Conservation (phyloP, 2,797 vertebrate species). For the Sebastiscus albofasciatus region DNA sequence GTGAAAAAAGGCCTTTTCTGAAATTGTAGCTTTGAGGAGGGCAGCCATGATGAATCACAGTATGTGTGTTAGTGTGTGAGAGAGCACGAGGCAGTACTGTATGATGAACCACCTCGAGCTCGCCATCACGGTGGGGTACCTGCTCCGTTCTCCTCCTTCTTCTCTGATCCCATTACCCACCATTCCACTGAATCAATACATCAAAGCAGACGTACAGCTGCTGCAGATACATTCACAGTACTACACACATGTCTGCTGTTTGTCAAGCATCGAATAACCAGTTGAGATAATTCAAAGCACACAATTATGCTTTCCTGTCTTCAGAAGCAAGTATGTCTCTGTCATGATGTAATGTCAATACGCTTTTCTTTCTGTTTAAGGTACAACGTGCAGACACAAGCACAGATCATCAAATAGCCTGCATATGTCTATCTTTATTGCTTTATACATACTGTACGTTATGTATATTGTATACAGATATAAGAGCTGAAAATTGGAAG, state of each 20-base stretch:
- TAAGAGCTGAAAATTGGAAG: background rate
- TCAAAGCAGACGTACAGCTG: constrained; percentile 41
- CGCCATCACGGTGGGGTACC: constrained; percentile 46
- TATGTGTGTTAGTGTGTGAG: constrained; percentile 28
- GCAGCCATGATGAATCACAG: constrained; percentile 21
- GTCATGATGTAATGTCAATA: background rate
- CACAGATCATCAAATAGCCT: background rate
- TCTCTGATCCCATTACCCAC: constrained; percentile 59
- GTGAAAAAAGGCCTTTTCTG: constrained; percentile 15
- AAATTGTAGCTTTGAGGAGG: constrained; percentile 19
- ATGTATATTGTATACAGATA: background rate
- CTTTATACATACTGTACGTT: background rate
- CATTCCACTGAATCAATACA: constrained; percentile 58
- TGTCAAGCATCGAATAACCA: constrained; percentile 4
- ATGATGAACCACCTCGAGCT: constrained; percentile 61
- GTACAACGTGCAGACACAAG: background rate
- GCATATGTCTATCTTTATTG: background rate
- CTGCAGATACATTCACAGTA: constrained; percentile 30
- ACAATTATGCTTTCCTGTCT: background rate
- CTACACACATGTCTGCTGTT: background rate
- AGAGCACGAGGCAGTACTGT: constrained; percentile 7
- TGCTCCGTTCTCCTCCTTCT: constrained; percentile 41
- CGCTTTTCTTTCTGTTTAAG: background rate
- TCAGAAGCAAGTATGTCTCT: background rate
- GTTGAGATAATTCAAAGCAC: constrained; percentile 2